phyloP scores from a whole-genome alignment of 2,113 vertebrate genomes.

The Xenopus borealis region DNA sequence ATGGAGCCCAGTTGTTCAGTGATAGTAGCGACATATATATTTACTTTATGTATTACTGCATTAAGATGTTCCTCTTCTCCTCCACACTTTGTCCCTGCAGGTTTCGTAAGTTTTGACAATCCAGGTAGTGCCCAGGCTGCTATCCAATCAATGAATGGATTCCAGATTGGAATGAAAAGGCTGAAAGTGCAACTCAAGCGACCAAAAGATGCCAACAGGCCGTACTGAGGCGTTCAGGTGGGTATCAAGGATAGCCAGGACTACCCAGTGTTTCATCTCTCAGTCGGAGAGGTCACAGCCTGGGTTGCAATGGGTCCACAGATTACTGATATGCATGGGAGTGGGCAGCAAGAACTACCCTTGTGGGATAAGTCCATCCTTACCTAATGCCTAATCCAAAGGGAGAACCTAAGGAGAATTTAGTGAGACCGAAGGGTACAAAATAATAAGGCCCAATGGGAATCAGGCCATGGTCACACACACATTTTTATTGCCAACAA shows the following conservation, averaged over 20 bases:
- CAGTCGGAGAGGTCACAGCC: neutral
- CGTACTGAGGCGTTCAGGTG: constrained; percentile 72
- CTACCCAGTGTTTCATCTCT: neutral
- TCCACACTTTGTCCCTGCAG: constrained; percentile 53
- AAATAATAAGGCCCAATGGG: too few relatives aligned
- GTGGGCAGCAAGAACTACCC: too few relatives aligned
- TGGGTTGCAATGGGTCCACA: neutral
- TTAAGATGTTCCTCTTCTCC: too few relatives aligned
- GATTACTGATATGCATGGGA: too few relatives aligned
- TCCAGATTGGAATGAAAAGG: constrained; percentile 92
- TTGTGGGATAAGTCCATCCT: too few relatives aligned
- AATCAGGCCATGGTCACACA: neutral
- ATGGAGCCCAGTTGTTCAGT: too few relatives aligned
- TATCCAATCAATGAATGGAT: constrained; percentile 91
- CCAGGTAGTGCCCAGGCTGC: constrained; percentile 85
- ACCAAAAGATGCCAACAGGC: constrained; percentile 87
- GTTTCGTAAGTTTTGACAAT: constrained; percentile 93
- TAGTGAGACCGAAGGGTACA: too few relatives aligned
- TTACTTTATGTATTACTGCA: too few relatives aligned
- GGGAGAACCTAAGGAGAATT: too few relatives aligned
- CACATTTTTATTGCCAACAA: neutral
- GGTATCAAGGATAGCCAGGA: constrained; percentile 35
- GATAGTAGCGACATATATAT: too few relatives aligned
- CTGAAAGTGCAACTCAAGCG: constrained; percentile 91
- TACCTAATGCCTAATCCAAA: too few relatives aligned